Percentiles rank a stretch among this genome's conserved stretches.
Evolutionary conservation across 2,888 invertebrate genomes (phyloP).

Genomic region (Spilosoma lubricipeda): DNA sequence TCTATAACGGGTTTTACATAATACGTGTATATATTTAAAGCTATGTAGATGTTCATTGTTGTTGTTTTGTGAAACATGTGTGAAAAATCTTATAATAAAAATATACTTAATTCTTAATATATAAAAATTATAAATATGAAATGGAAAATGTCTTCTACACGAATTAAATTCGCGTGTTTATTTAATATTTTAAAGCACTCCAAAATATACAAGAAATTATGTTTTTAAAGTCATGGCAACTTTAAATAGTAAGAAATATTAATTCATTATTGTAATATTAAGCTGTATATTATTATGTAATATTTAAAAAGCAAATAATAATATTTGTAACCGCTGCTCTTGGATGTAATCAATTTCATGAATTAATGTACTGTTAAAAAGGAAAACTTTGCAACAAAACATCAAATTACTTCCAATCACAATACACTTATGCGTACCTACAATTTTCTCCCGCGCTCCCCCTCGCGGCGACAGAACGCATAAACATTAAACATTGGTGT

Average conservation of each 20-base stretch:
- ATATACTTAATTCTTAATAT: too few relatives aligned
- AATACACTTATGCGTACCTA: conserved; percentile 27
- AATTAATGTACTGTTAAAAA: background rate
- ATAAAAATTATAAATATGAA: background rate
- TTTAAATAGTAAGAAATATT: too few relatives aligned
- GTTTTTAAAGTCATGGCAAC: too few relatives aligned
- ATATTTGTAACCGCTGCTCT: background rate
- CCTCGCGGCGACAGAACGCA: conserved; percentile 52
- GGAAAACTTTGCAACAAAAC: background rate
- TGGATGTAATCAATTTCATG: background rate
- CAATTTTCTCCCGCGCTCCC: conserved; percentile 33
- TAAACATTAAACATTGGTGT: conserved; percentile 61
- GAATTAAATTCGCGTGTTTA: background rate
- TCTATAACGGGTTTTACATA: conserved; percentile 30
- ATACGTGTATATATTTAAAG: conserved; percentile 1
- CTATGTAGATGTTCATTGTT: background rate
- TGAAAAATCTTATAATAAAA: background rate
- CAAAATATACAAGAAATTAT: background rate
- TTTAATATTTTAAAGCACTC: background rate
- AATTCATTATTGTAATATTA: too few relatives aligned
- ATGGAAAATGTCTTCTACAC: background rate
- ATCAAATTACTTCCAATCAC: conserved; percentile 21
- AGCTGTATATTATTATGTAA: background rate
- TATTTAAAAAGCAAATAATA: background rate
- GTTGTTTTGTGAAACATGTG: background rate